These are phyloP conservation scores for Cygnus atratus DNA, from an alignment of 2,113 vertebrate species.

Conservation along the genomic window DNA sequence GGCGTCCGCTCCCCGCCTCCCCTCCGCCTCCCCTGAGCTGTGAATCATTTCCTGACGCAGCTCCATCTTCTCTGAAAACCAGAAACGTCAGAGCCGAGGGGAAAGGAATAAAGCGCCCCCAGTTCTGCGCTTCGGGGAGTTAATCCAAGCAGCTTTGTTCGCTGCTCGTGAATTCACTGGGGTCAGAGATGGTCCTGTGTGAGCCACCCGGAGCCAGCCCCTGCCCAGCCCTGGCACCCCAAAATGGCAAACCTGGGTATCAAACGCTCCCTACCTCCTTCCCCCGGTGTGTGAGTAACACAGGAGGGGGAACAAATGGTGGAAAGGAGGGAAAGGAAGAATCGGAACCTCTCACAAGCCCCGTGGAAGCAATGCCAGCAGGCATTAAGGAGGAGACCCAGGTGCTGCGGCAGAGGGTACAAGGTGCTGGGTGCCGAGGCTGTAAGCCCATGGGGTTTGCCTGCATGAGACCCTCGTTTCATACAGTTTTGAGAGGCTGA, in stretches of 20 bases:
- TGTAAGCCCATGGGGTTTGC: background rate
- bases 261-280: background rate
- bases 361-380: background rate
- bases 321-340: background rate
- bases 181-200: background rate
- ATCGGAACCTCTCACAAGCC: background rate
- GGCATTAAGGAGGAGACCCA: background rate
- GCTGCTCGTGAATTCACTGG: background rate
- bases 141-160: background rate
- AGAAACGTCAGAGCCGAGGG: background rate
- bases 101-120: background rate
- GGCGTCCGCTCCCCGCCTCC: background rate
- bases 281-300: background rate
- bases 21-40: background rate
- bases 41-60: background rate
- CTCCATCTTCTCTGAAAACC: background rate
- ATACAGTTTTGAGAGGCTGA: background rate
- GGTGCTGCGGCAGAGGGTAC: background rate
- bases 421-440: background rate
- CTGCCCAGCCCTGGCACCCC: background rate
- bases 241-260: background rate
- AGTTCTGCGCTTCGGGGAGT: background rate
- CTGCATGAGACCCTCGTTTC: background rate
- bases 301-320: background rate
- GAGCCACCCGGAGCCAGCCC: background rate